phyloP scores from a whole-genome alignment of 2,113 vertebrate genomes.

The Felis chaus region DNA sequence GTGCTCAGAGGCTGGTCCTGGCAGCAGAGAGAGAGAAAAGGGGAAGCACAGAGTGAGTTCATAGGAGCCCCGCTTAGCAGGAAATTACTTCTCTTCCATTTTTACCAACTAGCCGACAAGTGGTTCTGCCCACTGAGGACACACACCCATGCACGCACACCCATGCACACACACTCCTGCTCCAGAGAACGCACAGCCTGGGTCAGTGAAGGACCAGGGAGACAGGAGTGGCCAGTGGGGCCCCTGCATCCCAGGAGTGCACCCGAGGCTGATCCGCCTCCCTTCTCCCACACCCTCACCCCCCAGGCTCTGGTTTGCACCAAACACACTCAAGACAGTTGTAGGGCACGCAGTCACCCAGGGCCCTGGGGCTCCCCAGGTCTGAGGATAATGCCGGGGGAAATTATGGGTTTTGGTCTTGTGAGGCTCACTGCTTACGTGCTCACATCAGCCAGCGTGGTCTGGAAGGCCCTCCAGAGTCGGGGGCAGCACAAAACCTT shows the following conservation, averaged over 20 bases:
- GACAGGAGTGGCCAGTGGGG: rapidly evolving
- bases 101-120: no score
- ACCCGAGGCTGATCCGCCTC: no score
- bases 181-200: background rate
- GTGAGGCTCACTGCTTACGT: background rate
- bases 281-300: background rate
- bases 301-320: background rate
- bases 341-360: rapidly evolving
- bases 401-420: background rate
- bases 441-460: background rate
- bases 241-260: background rate
- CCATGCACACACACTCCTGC: background rate
- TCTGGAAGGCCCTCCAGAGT: background rate
- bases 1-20: constrained; percentile 83
- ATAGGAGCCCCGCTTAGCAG: background rate
- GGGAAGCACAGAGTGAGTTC: background rate
- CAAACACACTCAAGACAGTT: background rate
- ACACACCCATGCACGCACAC: rapidly evolving
- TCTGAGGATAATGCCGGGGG: background rate
- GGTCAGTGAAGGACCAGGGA: background rate
- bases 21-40: background rate
- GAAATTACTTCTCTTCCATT: background rate
- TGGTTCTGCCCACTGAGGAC: background rate
- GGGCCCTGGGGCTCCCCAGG: background rate
- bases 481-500: rapidly evolving